Evolutionary conservation across 2,113 vertebrate genomes (phyloP).

Genomic region (Vidua chalybeata): DNA sequence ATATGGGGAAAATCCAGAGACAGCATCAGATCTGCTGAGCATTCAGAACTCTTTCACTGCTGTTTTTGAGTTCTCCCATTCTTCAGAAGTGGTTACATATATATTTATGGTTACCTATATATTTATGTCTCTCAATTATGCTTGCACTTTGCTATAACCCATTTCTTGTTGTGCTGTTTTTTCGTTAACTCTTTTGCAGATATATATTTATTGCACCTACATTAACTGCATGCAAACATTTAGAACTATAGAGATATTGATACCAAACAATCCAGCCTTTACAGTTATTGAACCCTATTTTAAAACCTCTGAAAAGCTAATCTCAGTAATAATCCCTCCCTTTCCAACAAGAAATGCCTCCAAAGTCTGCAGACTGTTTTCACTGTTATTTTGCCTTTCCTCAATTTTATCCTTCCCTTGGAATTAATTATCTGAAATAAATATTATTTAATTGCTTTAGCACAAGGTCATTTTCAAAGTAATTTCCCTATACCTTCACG

Average conservation of each 20-base stretch:
- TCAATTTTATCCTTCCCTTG: conserved; percentile 4
- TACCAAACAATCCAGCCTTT: conserved; percentile 9
- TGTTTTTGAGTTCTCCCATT: not conserved
- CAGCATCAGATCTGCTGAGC: not conserved
- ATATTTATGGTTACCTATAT: not conserved
- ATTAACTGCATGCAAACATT: conserved; percentile 8
- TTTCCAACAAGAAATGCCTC: conserved; percentile 4
- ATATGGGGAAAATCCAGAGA: not conserved
- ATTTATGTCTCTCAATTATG: not conserved
- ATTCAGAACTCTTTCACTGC: not conserved
- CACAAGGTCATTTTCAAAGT: not conserved
- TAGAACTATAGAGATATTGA: not conserved
- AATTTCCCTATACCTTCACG: not conserved
- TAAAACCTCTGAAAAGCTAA: conserved; percentile 17
- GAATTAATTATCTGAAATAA: conserved; percentile 36
- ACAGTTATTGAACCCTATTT: not conserved
- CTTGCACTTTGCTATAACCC: not conserved
- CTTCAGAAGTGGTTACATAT: not conserved
- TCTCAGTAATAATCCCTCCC: not conserved
- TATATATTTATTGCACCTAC: not conserved
- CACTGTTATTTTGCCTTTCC: not conserved
- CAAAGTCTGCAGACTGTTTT: not conserved
- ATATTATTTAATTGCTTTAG: conserved; percentile 43
- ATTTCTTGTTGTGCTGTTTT: not conserved
- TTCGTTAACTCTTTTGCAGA: not conserved